Base-by-base conservation (phyloP, 1,140 invertebrate genomes). In the Brachionus manjavacas region DNA sequence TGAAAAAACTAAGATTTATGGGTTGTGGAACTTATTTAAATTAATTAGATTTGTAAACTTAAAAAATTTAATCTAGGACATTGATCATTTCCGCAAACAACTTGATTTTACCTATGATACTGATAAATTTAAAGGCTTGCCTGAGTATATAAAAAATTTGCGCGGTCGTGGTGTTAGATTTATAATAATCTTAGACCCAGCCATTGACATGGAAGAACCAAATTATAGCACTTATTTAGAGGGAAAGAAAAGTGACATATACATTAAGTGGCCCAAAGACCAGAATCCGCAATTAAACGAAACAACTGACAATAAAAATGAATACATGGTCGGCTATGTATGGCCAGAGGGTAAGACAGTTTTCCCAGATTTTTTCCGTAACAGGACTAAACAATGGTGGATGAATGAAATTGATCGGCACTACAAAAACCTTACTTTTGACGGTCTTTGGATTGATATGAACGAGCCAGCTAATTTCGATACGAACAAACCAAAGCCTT, bases 331-430 rank as follows among this genome's bases (percentile, higher is more conserved):
- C 43, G 46, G 84, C 20, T 86, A 93, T 92, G 94, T 95, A 12
- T 96, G 95, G 95, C 90, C 89, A 2, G 91, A 90, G 35, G 91
- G 91, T 0, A 72, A 76, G 94, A 94, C 0, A 93, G 93, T 9
- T 96, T 93, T 84, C 91, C 94, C 94, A 0, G 95, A 96, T 89
- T 96, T 96, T 87, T 94, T 93, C 3, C 91, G 95, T 89, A 94
- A 94, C 0, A 92, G 92, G 60, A 91, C 92, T 0, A 90, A 91
- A 1, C 87, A 91, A 3, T 96, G 95, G 88, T 96, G 94, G 93
- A 90, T 91, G 1, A 89, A 92, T 79, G 93, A 94, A 91, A 90
- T 95, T 86, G 88, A 90, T 20, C 86, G 90, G 7, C 92, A 94
- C 86, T 92, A 95, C 85, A 88, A 92, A 70, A 46, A 76, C 25